phyloP scores from a whole-genome alignment of 2,888 invertebrate species.

The Sympetrum striolatum region DNA sequence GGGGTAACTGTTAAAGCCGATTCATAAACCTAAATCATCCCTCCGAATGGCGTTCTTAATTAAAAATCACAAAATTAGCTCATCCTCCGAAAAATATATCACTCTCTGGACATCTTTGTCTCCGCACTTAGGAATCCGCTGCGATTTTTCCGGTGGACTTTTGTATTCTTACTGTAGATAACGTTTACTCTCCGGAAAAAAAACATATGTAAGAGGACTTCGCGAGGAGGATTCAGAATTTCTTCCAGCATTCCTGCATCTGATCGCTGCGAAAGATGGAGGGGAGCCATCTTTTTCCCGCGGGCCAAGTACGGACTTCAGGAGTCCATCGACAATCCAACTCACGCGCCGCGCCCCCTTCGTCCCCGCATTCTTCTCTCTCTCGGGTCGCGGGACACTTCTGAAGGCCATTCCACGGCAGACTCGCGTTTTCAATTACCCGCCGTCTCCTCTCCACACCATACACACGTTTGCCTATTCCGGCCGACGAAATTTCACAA shows the following conservation, averaged over 20 bases:
- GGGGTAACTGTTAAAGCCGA: too few species aligned
- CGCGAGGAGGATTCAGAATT: neutral
- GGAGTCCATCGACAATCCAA: neutral
- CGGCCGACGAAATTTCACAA: neutral
- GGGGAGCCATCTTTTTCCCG: neutral
- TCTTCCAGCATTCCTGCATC: neutral
- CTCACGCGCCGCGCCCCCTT: neutral
- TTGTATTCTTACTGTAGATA: neutral
- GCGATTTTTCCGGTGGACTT: too few species aligned
- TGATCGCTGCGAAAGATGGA: neutral
- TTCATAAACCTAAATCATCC: too few species aligned
- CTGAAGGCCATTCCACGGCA: neutral
- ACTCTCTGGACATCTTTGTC: too few species aligned
- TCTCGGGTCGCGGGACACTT: neutral
- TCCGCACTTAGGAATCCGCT: too few species aligned
- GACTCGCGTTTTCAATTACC: constrained; percentile 30
- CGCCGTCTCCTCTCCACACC: neutral
- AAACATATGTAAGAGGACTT: neutral
- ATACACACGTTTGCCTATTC: neutral
- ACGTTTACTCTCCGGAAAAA: neutral
- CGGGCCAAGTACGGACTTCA: neutral
- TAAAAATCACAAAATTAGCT: too few species aligned
- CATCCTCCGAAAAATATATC: too few species aligned
- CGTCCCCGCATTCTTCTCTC: neutral
- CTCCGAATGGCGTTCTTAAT: too few species aligned